Conservation (phyloP, 2,113 vertebrate genomes). For the Nycticebus coucang region DNA sequence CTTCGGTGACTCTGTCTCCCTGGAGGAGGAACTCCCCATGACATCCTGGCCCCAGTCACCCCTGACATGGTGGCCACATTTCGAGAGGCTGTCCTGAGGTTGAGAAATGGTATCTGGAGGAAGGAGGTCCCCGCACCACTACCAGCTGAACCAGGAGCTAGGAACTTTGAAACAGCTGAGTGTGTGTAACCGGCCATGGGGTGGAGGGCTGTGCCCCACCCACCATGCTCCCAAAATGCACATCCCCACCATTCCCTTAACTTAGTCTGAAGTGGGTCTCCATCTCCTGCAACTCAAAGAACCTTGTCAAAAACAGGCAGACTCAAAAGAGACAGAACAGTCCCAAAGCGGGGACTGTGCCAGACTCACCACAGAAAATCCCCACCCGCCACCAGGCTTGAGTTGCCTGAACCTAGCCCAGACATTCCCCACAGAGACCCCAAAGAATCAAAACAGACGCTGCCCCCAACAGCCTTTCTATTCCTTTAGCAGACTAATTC, state of each 20-base stretch:
- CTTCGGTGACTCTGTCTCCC: not conserved
- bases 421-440: not conserved
- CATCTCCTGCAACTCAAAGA: not conserved
- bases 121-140: not conserved
- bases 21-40: not conserved
- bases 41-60: too few species aligned
- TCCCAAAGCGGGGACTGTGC: not conserved
- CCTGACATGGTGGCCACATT: too few species aligned
- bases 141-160: too few species aligned
- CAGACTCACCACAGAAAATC: not conserved
- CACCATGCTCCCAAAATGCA: not conserved
- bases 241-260: not conserved
- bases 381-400: not conserved
- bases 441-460: not conserved
- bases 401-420: not conserved
- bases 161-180: not conserved
- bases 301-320: not conserved
- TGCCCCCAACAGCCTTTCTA: not conserved
- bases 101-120: fast-evolving
- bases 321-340: not conserved
- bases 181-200: not conserved
- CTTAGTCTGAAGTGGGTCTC: not conserved
- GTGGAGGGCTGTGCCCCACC: not conserved
- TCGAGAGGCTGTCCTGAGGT: too few species aligned
- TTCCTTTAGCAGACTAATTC: not conserved